Conservation (phyloP, 2,797 vertebrate genomes). For the Cyprinella venusta region DNA sequence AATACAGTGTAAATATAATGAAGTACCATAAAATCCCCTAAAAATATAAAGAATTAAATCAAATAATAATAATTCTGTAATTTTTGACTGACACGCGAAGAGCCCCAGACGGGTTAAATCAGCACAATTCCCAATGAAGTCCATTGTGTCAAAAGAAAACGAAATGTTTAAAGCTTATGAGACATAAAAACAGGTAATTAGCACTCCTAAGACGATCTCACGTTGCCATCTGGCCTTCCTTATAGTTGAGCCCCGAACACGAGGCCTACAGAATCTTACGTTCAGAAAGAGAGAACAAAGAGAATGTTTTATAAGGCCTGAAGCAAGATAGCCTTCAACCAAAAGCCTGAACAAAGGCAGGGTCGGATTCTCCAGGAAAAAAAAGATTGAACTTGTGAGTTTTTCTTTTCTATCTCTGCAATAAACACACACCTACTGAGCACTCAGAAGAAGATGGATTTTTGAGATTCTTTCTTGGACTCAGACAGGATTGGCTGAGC, state of each 20-base stretch:
- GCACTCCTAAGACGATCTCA: background rate
- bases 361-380: conserved; percentile 46
- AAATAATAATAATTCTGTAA: too few relatives aligned
- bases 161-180: background rate
- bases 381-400: conserved; percentile 55
- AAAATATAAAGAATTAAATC: too few relatives aligned
- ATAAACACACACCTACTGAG: conserved; percentile 54
- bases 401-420: conserved; percentile 57
- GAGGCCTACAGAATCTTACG: conserved; percentile 27
- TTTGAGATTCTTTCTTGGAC: conserved; percentile 35
- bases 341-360: conserved; percentile 38
- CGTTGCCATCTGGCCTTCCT: background rate
- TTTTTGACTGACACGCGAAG: too few relatives aligned
- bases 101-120: background rate
- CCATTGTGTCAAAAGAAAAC: background rate
- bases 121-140: background rate
- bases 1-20: too few relatives aligned
- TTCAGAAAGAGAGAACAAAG: conserved; percentile 40
- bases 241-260: conserved; percentile 27
- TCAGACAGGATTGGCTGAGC: conserved; percentile 49
- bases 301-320: conserved; percentile 29
- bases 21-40: too few relatives aligned
- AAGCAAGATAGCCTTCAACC: conserved; percentile 43
- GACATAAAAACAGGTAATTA: background rate
- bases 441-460: conserved; percentile 59